Percentiles rank a stretch among this genome's conserved stretches.
These are phyloP conservation scores for Latrodectus elegans DNA, from an alignment of 2,888 invertebrate genomes.

Conservation along the genomic window DNA sequence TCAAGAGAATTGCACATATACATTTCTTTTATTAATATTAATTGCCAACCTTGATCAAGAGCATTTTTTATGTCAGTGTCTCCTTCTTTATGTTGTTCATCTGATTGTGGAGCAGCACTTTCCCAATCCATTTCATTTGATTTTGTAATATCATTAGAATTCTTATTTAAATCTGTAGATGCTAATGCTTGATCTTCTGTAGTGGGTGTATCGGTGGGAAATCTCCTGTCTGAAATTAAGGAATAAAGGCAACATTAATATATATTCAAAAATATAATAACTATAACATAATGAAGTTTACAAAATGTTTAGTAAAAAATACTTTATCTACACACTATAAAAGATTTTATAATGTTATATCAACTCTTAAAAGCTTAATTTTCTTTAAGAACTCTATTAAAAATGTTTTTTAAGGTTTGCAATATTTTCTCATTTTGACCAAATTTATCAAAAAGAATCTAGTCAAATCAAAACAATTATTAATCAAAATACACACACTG, in stretches of 20 bases:
- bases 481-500: too few relatives aligned
- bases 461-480: too few relatives aligned
- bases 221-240: conserved; percentile 3
- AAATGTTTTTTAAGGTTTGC: too few relatives aligned
- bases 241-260: neutral
- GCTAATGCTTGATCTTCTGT: conserved; percentile 26
- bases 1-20: too few relatives aligned
- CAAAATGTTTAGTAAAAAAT: neutral
- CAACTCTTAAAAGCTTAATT: too few relatives aligned
- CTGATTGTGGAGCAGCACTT: conserved; percentile 16
- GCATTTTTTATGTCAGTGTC: conserved; percentile 33
- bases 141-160: conserved; percentile 36
- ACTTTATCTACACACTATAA: neutral
- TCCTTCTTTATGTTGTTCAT: conserved; percentile 62
- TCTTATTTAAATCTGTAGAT: conserved; percentile 33
- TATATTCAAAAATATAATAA: neutral
- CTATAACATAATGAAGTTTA: neutral
- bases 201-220: conserved; percentile 45
- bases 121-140: conserved; percentile 30
- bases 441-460: too few relatives aligned
- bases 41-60: conserved; percentile 24
- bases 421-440: too few relatives aligned
- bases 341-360: neutral
- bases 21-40: neutral
- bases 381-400: too few relatives aligned